phyloP scores from a whole-genome alignment of 2,888 invertebrate genomes.

The Tinea trinotella region DNA sequence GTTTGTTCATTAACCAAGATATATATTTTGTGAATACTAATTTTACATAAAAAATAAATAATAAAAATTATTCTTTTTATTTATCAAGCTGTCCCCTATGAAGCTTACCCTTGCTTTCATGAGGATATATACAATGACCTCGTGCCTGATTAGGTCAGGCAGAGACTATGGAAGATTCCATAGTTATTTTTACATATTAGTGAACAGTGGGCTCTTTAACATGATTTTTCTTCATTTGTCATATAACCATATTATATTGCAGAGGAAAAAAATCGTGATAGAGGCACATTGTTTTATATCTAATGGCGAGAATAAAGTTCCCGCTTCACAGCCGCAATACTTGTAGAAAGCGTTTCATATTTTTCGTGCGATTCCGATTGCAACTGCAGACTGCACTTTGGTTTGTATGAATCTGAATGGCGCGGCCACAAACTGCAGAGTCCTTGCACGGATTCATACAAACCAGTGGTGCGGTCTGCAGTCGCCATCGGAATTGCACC shows the following conservation, averaged over 20 bases:
- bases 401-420: too few relatives aligned
- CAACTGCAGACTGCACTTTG: too few relatives aligned
- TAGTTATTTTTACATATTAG: neutral
- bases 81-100: neutral
- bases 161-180: neutral
- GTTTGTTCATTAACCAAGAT: neutral
- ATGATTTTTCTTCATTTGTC: too few relatives aligned
- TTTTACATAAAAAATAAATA: neutral
- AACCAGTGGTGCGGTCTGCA: too few relatives aligned
- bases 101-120: neutral
- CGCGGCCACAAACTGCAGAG: too few relatives aligned
- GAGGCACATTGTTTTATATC: conserved; percentile 61
- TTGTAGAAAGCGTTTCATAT: conserved; percentile 10
- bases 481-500: too few relatives aligned
- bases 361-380: too few relatives aligned
- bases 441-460: too few relatives aligned
- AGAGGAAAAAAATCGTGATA: neutral
- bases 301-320: conserved; percentile 45
- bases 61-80: neutral
- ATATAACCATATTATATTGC: too few relatives aligned
- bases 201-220: too few relatives aligned
- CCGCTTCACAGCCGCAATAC: conserved; percentile 68
- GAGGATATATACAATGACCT: neutral
- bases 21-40: conserved; percentile 10
- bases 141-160: neutral